Conservation (phyloP, 2,113 vertebrate species). For the Orientallactaga bullata region DNA sequence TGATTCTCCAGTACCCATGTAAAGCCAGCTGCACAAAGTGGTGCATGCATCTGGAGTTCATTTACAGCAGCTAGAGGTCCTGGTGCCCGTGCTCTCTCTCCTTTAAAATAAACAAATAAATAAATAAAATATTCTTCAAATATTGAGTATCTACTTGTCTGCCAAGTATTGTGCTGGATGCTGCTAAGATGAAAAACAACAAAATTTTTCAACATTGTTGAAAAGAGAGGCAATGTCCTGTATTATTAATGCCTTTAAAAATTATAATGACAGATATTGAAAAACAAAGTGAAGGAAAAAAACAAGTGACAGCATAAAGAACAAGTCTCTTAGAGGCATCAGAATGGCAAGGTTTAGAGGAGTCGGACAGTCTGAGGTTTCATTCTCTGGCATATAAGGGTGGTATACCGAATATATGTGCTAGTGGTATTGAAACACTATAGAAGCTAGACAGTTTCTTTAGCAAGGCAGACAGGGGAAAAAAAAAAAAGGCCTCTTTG, state of each 20-base stretch:
- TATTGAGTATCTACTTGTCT: background rate
- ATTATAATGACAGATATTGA: background rate
- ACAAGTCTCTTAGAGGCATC: background rate
- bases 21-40: too few relatives aligned
- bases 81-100: too few relatives aligned
- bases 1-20: too few relatives aligned
- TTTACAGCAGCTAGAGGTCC: too few relatives aligned
- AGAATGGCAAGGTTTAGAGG: background rate
- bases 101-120: too few relatives aligned
- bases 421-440: too few relatives aligned
- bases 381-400: background rate
- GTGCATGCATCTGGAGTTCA: too few relatives aligned
- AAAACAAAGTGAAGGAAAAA: background rate
- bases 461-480: too few relatives aligned
- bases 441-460: too few relatives aligned
- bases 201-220: background rate
- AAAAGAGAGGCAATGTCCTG: conserved; percentile 23
- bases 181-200: background rate
- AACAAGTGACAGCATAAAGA: background rate
- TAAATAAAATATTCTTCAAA: background rate
- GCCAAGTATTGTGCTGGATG: background rate
- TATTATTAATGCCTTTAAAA: background rate
- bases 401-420: too few relatives aligned
- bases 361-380: background rate
- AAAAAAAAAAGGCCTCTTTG: too few relatives aligned